These are phyloP conservation scores for Osmerus eperlanus DNA, from an alignment of 2,113 vertebrate genomes.

Conservation along the genomic window DNA sequence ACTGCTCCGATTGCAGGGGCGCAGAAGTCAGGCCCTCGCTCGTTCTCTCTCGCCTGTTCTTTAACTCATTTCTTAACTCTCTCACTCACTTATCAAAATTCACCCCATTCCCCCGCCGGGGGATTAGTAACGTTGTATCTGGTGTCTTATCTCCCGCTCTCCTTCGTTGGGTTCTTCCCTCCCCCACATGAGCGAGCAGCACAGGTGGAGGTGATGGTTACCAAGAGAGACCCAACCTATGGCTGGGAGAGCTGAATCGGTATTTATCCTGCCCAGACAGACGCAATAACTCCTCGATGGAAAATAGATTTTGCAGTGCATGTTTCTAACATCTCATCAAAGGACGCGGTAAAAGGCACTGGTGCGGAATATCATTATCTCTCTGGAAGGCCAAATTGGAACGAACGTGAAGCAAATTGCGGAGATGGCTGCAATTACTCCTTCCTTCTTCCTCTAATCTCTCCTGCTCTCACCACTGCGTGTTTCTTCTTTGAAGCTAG, in stretches of 20 bases:
- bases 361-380: conserved; percentile 4
- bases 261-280: background rate
- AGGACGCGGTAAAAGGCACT: conserved; percentile 3
- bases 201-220: no score
- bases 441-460: no score
- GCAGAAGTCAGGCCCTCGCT: background rate
- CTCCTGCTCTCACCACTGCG: no score
- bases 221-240: background rate
- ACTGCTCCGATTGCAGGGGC: no score
- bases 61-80: background rate
- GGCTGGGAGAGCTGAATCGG: background rate
- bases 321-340: conserved; percentile 25
- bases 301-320: conserved; percentile 12
- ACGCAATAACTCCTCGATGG: conserved; percentile 19
- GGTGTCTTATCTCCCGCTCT: no score
- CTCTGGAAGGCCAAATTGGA: conserved; percentile 9
- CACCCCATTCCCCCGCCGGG: background rate
- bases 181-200: no score
- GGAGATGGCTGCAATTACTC: background rate
- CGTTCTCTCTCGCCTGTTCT: background rate
- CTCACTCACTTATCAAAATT: background rate
- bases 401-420: conserved; percentile 12
- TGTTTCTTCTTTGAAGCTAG: background rate
- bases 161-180: no score
- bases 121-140: no score